Conservation (phyloP, 2,888 invertebrate genomes). For the Oligia fasciuncula region DNA sequence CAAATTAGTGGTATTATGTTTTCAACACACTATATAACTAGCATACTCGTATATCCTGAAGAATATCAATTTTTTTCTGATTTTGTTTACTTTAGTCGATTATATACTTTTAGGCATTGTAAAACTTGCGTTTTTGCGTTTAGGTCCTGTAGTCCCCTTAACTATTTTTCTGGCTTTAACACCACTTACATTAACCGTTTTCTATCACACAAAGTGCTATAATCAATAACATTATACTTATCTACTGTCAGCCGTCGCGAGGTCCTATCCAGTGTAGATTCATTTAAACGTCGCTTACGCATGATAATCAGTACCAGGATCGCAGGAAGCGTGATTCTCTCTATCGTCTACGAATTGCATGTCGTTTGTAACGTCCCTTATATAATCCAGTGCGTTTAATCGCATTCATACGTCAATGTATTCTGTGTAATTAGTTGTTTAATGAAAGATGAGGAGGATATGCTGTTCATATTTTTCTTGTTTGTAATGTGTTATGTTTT, state of each 20-base stretch:
- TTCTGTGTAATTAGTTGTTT: slow-evolving; percentile 38
- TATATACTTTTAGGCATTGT: too few species aligned
- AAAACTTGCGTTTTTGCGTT: too few species aligned
- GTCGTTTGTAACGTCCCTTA: slow-evolving; percentile 30
- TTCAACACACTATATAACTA: too few species aligned
- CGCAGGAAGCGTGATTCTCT: slow-evolving; percentile 44
- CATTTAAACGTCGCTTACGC: slow-evolving; percentile 39
- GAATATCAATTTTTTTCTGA: too few species aligned
- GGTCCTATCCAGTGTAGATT: slow-evolving; percentile 18
- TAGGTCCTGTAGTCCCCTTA: too few species aligned
- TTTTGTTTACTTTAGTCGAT: too few species aligned
- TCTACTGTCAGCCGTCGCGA: not conserved
- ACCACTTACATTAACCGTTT: too few species aligned
- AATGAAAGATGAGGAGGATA: not conserved
- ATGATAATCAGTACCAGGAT: slow-evolving; percentile 23
- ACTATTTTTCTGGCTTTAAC: not conserved
- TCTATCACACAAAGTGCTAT: not conserved
- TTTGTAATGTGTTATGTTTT: not conserved
- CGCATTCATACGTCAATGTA: slow-evolving; percentile 17
- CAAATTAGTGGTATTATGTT: too few species aligned
- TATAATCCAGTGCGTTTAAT: slow-evolving; percentile 30
- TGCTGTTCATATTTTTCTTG: slow-evolving; percentile 2
- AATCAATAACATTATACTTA: slow-evolving; percentile 8
- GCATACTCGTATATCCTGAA: too few species aligned
- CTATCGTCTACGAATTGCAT: slow-evolving; percentile 20